Conservation (phyloP, 2,888 invertebrate species). For the Gnatocerus cornutus region DNA sequence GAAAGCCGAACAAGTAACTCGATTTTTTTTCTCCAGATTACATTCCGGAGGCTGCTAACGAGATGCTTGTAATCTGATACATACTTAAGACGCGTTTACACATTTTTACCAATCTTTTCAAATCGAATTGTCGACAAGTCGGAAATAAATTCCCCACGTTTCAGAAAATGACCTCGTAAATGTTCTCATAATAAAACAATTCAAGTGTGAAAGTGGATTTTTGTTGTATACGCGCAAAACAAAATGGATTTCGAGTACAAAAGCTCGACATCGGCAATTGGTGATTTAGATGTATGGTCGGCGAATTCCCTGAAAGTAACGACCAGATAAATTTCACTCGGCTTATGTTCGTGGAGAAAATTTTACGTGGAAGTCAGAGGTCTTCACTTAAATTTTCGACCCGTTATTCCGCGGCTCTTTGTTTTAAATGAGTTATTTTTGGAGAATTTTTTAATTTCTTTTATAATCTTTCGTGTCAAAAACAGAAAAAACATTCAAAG, state of each 20-base stretch:
- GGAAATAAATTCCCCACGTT: constrained; percentile 62
- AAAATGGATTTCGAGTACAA: constrained; percentile 22
- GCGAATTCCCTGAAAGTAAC: constrained; percentile 30
- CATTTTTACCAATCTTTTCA: too few relatives aligned
- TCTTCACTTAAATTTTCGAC: too few relatives aligned
- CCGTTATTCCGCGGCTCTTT: too few relatives aligned
- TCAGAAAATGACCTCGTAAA: constrained; percentile 65
- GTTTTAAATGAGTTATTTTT: too few relatives aligned
- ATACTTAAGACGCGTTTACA: neutral
- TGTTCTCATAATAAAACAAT: constrained; percentile 69
- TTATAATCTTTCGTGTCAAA: too few relatives aligned
- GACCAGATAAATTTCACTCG: constrained; percentile 26
- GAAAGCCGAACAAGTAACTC: neutral
- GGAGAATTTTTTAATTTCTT: too few relatives aligned
- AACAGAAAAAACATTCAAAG: too few relatives aligned
- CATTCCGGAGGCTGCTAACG: constrained; percentile 24
- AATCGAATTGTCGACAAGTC: constrained; percentile 55
- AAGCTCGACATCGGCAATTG: constrained; percentile 26
- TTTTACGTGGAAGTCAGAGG: neutral
- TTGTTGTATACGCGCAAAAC: constrained; percentile 60
- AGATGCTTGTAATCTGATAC: constrained; percentile 16
- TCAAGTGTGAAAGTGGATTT: constrained; percentile 71
- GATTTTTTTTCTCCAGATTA: constrained; percentile 21
- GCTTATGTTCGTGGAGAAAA: constrained; percentile 2
- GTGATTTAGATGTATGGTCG: constrained; percentile 28